A percentile compares a stretch with the other conserved stretches of the same genome.
phyloP scores from a whole-genome alignment of 1,140 invertebrate species.

The Drosophila tsacasi region DNA sequence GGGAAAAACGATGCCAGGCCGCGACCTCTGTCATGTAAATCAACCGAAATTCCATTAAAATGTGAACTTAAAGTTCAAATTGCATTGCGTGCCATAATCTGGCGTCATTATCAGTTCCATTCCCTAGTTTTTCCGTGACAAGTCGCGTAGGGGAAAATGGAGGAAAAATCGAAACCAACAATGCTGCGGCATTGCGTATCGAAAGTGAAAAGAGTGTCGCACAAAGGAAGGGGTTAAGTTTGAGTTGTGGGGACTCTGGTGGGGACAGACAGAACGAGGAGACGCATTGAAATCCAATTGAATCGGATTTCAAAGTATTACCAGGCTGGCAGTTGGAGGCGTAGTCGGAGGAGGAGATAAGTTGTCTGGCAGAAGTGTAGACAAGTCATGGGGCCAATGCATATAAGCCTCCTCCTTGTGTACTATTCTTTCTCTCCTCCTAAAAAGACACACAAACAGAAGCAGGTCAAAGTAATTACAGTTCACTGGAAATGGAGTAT shows the following conservation, averaged over 20 bases:
- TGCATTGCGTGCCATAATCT: slow-evolving; percentile 77
- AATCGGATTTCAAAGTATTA: slow-evolving; percentile 79
- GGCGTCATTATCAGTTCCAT: slow-evolving; percentile 68
- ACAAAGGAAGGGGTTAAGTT: slow-evolving; percentile 17
- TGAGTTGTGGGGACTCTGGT: not conserved
- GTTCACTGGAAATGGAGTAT: slow-evolving; percentile 51
- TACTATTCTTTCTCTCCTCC: slow-evolving; percentile 25
- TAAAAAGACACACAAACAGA: slow-evolving; percentile 32
- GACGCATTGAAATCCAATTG: slow-evolving; percentile 75
- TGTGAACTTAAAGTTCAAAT: slow-evolving; percentile 79
- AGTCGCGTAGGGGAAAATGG: slow-evolving; percentile 27
- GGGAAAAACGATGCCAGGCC: slow-evolving; percentile 70
- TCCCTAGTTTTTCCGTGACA: slow-evolving; percentile 34
- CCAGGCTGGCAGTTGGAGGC: slow-evolving; percentile 3
- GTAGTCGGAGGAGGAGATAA: slow-evolving; percentile 23
- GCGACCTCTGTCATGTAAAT: slow-evolving; percentile 76
- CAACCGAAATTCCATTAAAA: slow-evolving; percentile 82
- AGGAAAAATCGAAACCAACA: slow-evolving; percentile 31
- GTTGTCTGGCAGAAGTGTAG: slow-evolving; percentile 48
- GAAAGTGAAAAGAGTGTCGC: slow-evolving; percentile 77
- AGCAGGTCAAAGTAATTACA: slow-evolving; percentile 82
- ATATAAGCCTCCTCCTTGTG: slow-evolving; percentile 39
- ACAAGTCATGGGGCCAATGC: slow-evolving; percentile 35
- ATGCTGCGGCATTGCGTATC: slow-evolving; percentile 63
- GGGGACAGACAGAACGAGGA: slow-evolving; percentile 9